A percentile compares a stretch with the other conserved stretches of the same genome.
phyloP scores from a whole-genome alignment of 2,888 invertebrate genomes.

The Lepidocyrtinus sp. region DNA sequence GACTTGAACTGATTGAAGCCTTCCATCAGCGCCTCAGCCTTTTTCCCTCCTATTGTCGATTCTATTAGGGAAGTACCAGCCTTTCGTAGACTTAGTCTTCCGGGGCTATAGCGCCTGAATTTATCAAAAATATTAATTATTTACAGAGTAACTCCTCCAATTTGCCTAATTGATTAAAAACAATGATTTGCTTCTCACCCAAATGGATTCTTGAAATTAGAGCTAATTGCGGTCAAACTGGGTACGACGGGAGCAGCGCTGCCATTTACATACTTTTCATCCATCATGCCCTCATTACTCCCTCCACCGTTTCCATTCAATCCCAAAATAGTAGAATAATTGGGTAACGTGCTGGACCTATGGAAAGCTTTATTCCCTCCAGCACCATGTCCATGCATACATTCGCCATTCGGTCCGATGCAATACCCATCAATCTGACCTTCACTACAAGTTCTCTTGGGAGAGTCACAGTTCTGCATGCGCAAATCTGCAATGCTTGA shows the following conservation, averaged over 20 bases:
- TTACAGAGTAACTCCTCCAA: background rate
- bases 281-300: slow-evolving; percentile 28
- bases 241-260: slow-evolving; percentile 66
- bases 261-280: slow-evolving; percentile 43
- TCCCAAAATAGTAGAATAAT: slow-evolving; percentile 62
- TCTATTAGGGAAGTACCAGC: slow-evolving; percentile 73
- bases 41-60: slow-evolving; percentile 75
- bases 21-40: slow-evolving; percentile 89
- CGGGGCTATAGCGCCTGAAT: slow-evolving; percentile 88
- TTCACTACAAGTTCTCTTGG: slow-evolving; percentile 69
- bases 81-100: slow-evolving; percentile 86
- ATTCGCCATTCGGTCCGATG: slow-evolving; percentile 11
- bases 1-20: slow-evolving; percentile 89
- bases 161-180: background rate
- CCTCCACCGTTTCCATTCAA: slow-evolving; percentile 14
- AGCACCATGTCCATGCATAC: slow-evolving; percentile 30
- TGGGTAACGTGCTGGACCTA: slow-evolving; percentile 69
- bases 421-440: slow-evolving; percentile 64
- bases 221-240: slow-evolving; percentile 82
- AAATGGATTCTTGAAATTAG: slow-evolving; percentile 87
- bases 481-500: slow-evolving; percentile 48
- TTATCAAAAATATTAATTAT: slow-evolving; percentile 45
- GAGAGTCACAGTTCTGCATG: slow-evolving; percentile 62
- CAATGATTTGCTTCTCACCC: slow-evolving; percentile 76
- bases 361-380: slow-evolving; percentile 65